Conservation (phyloP, 1,140 invertebrate species). For the Papilio polyxenes region DNA sequence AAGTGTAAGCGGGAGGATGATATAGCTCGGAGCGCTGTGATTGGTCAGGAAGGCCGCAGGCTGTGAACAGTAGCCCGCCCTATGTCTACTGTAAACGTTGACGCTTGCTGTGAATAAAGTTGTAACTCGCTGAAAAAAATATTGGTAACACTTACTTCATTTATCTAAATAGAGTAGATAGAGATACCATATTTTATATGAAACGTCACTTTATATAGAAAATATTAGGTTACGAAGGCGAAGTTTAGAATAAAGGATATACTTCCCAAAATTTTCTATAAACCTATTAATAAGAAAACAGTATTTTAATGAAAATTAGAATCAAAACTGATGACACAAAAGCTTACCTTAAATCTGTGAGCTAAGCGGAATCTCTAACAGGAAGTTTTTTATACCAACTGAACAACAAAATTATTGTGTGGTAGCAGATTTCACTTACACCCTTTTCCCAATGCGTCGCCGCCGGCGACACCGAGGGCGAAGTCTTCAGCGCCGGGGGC, state of each 20-base stretch:
- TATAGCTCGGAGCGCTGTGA: conserved; percentile 80
- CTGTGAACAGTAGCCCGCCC: conserved; percentile 80
- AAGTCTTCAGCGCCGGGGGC: conserved; percentile 58
- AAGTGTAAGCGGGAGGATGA: conserved; percentile 58
- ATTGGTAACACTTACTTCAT: neutral
- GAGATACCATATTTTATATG: too few relatives aligned
- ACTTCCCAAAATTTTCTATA: too few relatives aligned
- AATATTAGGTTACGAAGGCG: too few relatives aligned
- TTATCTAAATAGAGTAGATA: conserved; percentile 7
- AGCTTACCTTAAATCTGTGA: too few relatives aligned
- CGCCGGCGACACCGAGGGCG: conserved; percentile 63
- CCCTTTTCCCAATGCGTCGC: conserved; percentile 41
- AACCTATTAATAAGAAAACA: too few relatives aligned
- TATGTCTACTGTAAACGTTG: conserved; percentile 79
- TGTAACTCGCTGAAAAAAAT: conserved; percentile 49
- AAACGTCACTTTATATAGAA: too few relatives aligned
- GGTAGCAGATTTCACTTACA: conserved; percentile 46
- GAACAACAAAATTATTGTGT: neutral
- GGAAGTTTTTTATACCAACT: conserved; percentile 4
- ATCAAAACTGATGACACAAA: too few relatives aligned
- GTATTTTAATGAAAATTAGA: too few relatives aligned
- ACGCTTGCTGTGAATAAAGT: conserved; percentile 58
- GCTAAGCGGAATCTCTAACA: neutral
- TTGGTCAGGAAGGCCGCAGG: conserved; percentile 80
- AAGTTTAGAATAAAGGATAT: too few relatives aligned